Evolutionary conservation across 2,888 invertebrate genomes (phyloP).

Genomic region (Melinaea menophilus): DNA sequence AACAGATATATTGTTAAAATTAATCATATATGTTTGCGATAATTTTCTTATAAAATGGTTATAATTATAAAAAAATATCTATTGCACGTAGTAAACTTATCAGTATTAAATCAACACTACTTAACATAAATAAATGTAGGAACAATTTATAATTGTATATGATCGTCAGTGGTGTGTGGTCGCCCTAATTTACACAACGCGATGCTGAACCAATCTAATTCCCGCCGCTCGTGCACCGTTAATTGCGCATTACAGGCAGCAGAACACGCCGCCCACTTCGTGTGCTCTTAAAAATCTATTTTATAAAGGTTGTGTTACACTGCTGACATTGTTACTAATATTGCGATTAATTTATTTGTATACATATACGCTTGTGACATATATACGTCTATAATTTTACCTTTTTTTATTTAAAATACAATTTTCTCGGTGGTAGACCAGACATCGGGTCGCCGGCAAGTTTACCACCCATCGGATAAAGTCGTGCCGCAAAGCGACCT

Average conservation of each 20-base stretch:
- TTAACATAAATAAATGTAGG: no score
- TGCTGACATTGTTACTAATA: neutral
- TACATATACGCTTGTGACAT: neutral
- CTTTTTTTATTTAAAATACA: no score
- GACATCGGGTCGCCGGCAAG: no score
- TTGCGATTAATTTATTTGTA: neutral
- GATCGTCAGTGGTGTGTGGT: neutral
- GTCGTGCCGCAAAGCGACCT: no score
- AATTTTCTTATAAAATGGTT: no score
- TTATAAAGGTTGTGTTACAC: constrained; percentile 18
- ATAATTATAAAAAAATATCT: no score
- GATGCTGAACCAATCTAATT: constrained; percentile 29
- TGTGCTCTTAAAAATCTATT: constrained; percentile 31
- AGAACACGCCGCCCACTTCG: constrained; percentile 33
- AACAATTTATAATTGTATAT: neutral
- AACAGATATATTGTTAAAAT: neutral
- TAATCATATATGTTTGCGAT: no score
- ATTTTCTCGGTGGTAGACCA: no score
- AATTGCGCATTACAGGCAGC: constrained; percentile 35
- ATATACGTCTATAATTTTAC: no score
- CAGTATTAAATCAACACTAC: no score
- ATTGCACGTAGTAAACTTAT: no score
- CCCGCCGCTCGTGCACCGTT: constrained; percentile 30
- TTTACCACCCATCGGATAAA: no score
- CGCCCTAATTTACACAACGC: neutral